These are phyloP conservation scores for Coptodon rendalli DNA, from an alignment of 2,113 vertebrate species.

Conservation along the genomic window DNA sequence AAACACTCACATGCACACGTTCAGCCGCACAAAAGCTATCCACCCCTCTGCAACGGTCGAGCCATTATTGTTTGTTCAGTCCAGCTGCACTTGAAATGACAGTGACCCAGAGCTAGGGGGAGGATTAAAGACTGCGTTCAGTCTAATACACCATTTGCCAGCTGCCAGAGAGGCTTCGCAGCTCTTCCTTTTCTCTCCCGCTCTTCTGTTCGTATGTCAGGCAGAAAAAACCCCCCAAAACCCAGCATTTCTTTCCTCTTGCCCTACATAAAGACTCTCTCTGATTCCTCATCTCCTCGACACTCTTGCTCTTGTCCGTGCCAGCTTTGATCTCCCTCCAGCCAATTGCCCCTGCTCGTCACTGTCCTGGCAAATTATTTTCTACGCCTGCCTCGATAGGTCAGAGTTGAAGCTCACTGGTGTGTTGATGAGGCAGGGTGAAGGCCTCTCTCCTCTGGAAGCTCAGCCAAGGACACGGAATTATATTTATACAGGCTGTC, in stretches of 20 bases:
- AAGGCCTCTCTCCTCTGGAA: background rate
- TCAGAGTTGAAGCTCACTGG: conserved; percentile 30
- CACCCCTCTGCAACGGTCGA: conserved; percentile 21
- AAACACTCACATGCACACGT: conserved; percentile 5
- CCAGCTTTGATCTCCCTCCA: background rate
- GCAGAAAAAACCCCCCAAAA: background rate
- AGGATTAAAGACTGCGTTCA: conserved; percentile 41
- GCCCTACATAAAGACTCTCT: conserved; percentile 16
- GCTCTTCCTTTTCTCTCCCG: background rate
- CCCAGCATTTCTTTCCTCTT: background rate
- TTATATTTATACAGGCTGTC: conserved; percentile 5
- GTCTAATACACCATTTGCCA: conserved; percentile 15
- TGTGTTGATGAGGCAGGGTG: conserved; percentile 8
- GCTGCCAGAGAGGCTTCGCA: conserved; percentile 33
- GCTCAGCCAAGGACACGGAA: conserved; percentile 27
- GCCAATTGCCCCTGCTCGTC: background rate
- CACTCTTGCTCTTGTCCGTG: background rate
- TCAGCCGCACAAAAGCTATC: background rate
- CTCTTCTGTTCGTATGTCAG: conserved; percentile 1
- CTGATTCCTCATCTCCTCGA: conserved; percentile 12
- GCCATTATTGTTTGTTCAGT: conserved; percentile 39
- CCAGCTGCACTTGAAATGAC: conserved; percentile 57
- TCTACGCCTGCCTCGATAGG: background rate
- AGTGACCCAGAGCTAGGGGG: conserved; percentile 34
- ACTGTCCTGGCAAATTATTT: conserved; percentile 25